A percentile compares a stretch with the other conserved stretches of the same genome.
Evolutionary conservation across 1,140 invertebrate genomes (phyloP).

Genomic region (Drosophila triauraria): DNA sequence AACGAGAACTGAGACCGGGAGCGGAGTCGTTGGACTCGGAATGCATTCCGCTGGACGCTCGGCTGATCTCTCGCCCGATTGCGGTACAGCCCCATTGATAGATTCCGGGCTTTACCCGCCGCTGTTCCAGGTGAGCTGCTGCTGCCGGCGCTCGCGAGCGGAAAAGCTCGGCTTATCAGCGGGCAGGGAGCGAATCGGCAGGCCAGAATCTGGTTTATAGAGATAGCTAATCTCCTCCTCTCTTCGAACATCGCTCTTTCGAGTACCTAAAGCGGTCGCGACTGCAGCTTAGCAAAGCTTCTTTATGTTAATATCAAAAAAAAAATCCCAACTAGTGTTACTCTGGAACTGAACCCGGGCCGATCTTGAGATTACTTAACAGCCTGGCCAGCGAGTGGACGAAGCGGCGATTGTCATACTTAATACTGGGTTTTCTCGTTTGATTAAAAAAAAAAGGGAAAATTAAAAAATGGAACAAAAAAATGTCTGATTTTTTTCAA

Average conservation of each 20-base stretch:
- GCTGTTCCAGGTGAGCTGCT: slow-evolving; percentile 2
- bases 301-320: neutral
- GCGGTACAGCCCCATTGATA: slow-evolving; percentile 16
- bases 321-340: neutral
- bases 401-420: neutral
- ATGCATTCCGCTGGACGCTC: slow-evolving; percentile 5
- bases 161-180: slow-evolving; percentile 1
- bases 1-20: slow-evolving; percentile 42
- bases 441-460: no score
- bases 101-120: slow-evolving; percentile 56
- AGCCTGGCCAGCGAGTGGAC: no score
- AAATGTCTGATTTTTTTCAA: no score
- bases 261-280: neutral
- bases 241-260: neutral
- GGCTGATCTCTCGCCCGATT: slow-evolving; percentile 21
- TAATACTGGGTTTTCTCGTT: neutral
- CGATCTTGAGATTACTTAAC: neutral
- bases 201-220: slow-evolving; percentile 10
- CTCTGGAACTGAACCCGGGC: neutral
- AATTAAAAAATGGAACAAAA: no score
- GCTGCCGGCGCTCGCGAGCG: neutral
- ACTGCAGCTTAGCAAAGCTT: neutral
- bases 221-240: slow-evolving; percentile 1
- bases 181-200: neutral
- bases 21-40: neutral